Conservation (phyloP, 2,888 invertebrate genomes). For the Eupithecia exiguata region DNA sequence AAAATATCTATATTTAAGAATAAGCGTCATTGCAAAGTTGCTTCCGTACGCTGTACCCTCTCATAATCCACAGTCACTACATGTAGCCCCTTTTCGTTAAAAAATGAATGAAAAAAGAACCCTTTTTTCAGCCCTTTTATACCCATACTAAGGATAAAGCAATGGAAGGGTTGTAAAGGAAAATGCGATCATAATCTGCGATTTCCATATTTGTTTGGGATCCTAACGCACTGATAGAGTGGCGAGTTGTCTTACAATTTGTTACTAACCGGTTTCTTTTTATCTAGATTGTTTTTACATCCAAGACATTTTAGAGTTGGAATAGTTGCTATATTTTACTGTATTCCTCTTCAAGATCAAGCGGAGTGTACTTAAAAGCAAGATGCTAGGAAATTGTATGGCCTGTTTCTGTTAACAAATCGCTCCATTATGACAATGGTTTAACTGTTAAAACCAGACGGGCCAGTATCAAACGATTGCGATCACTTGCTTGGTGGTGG, state of each 20-base stretch:
- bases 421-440: too few relatives aligned
- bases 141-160: slow-evolving; percentile 63
- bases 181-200: slow-evolving; percentile 75
- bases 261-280: not conserved
- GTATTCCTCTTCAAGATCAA: too few relatives aligned
- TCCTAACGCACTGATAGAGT: slow-evolving; percentile 50
- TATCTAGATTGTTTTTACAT: not conserved
- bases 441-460: too few relatives aligned
- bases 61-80: slow-evolving; percentile 61
- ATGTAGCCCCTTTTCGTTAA: slow-evolving; percentile 59
- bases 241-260: slow-evolving; percentile 33
- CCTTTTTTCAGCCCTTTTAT: slow-evolving; percentile 57
- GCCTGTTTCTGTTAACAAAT: too few relatives aligned
- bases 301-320: not conserved
- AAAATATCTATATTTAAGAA: not conserved
- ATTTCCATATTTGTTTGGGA: slow-evolving; percentile 70
- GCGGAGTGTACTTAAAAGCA: too few relatives aligned
- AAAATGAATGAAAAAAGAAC: slow-evolving; percentile 64
- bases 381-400: too few relatives aligned
- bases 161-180: slow-evolving; percentile 67
- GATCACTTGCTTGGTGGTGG: not conserved
- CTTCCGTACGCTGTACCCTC: slow-evolving; percentile 48
- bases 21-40: slow-evolving; percentile 47
- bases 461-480: not conserved
- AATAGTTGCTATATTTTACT: not conserved